Conservation (phyloP, 2,888 invertebrate species). For the Leucania comma region DNA sequence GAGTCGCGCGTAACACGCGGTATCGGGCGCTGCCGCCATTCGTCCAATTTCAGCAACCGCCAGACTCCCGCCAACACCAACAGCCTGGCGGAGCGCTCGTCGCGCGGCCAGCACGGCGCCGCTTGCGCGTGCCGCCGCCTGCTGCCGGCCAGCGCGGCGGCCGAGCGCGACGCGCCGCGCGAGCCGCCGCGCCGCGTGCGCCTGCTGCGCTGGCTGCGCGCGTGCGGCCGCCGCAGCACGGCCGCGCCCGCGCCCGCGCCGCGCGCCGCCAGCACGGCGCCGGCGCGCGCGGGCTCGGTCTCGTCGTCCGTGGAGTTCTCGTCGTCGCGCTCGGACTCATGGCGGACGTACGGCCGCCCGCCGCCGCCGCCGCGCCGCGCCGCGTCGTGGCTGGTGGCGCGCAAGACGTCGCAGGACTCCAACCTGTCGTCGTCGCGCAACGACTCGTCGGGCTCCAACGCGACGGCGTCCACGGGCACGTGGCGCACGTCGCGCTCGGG, state of each 20-base stretch:
- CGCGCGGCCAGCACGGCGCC: slow-evolving; percentile 92
- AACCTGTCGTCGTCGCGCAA: slow-evolving; percentile 97
- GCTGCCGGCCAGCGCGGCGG: slow-evolving; percentile 94
- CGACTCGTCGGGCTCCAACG: slow-evolving; percentile 97
- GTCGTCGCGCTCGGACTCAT: slow-evolving; percentile 96
- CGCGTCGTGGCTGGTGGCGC: slow-evolving; percentile 97
- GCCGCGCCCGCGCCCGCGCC: slow-evolving; percentile 94
- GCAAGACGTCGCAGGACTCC: slow-evolving; percentile 98
- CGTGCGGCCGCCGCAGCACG: slow-evolving; percentile 72
- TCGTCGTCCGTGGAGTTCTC: slow-evolving; percentile 97
- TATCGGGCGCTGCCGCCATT: slow-evolving; percentile 96
- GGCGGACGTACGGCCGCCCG: slow-evolving; percentile 95
- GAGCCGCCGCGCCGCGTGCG: slow-evolving; percentile 77
- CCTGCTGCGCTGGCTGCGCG: slow-evolving; percentile 83
- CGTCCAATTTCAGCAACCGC: slow-evolving; percentile 96
- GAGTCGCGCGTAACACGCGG: slow-evolving; percentile 97
- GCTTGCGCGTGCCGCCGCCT: slow-evolving; percentile 91
- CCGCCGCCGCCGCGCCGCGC: slow-evolving; percentile 96
- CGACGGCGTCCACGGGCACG: slow-evolving; percentile 97
- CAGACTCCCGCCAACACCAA: slow-evolving; percentile 97
- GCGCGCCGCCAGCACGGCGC: slow-evolving; percentile 90
- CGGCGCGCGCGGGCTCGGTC: slow-evolving; percentile 94
- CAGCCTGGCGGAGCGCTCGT: slow-evolving; percentile 95
- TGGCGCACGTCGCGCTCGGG: slow-evolving; percentile 97
- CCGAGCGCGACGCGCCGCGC: slow-evolving; percentile 91